Evolutionary conservation across 2,888 invertebrate genomes (phyloP), one percentile per base, ranked within the genome.

Genomic region (Cephus rjabovi): DNA sequence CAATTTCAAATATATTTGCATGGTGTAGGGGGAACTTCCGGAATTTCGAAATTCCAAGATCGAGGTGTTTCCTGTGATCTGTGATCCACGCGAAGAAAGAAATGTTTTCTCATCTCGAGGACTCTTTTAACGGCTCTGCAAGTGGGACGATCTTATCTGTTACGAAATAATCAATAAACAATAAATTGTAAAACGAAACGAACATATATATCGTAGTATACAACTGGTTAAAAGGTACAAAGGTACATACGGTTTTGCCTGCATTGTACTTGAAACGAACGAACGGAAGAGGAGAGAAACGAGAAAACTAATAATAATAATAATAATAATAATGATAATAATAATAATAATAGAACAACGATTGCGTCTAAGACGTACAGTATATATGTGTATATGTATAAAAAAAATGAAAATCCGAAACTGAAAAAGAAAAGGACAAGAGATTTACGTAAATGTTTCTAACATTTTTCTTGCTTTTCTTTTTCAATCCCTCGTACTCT

Each of bases 191-290:
- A 74, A 74, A 74, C 74, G 34, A 30, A 33, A 74, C 74, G 33
- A 77, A 69, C 56, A 69, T 31, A 69, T 35, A 75, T 71, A 73
- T 71, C 40, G 33, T 74, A n/a, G 74, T 77, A 79, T 79, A 75
- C 30, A 74, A 37, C 73, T 75, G 76, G 74, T 76, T 71, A 34
- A 78, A 84, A 87, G 85, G 85, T 87, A 87, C 84, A 81, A 86
- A 87, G 86, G 83, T 85, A 86, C 82, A 82, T 84, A 83, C 83
- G 84, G 56, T 84, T 82, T 85, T 83, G 83, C 83, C 83, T 83
- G 86, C 83, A 85, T 89, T 88, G 87, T 87, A 89, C 87, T 89
- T 86, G 86, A 56, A 23, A 86, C 83, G 83, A 86, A 81, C 82
- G 82, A 81, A 83, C 81, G 76, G 79, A 81, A 79, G 73, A 76